A percentile compares a stretch with the other conserved stretches of the same genome.
Conservation (phyloP, 2,797 vertebrate genomes). For the Arctocebus calabarensis region DNA sequence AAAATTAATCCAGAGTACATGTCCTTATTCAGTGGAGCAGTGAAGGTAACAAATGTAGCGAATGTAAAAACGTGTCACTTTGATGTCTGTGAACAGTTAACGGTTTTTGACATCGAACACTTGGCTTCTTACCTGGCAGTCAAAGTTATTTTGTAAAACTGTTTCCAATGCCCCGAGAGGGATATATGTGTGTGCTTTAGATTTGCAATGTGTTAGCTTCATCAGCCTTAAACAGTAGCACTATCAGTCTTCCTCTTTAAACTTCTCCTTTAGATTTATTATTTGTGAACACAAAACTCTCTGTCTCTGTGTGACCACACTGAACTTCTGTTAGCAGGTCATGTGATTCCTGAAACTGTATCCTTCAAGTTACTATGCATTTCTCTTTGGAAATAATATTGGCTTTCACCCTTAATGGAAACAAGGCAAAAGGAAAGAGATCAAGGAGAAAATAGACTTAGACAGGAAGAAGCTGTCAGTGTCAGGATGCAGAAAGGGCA, state of each 20-base stretch:
- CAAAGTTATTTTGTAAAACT: constrained; percentile 40
- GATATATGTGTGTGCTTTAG: not conserved
- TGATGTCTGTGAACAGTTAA: not conserved
- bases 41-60: not conserved
- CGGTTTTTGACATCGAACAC: not conserved
- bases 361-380: not conserved
- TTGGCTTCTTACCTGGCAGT: not conserved
- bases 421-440: not conserved
- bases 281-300: not conserved
- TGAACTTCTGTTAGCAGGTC: not conserved
- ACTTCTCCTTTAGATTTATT: not conserved
- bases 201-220: constrained; percentile 29
- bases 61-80: not conserved
- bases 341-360: not conserved
- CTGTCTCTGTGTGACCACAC: not conserved
- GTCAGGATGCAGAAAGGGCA: not conserved
- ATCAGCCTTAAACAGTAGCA: not conserved
- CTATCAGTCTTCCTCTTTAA: not conserved
- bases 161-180: not conserved
- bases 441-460: not conserved
- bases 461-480: not conserved
- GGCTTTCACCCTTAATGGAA: not conserved
- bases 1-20: not conserved
- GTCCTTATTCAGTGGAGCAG: not conserved
- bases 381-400: not conserved